Evolutionary conservation across 2,113 vertebrate genomes (phyloP).

Genomic region (Epinephelus fuscoguttatus): DNA sequence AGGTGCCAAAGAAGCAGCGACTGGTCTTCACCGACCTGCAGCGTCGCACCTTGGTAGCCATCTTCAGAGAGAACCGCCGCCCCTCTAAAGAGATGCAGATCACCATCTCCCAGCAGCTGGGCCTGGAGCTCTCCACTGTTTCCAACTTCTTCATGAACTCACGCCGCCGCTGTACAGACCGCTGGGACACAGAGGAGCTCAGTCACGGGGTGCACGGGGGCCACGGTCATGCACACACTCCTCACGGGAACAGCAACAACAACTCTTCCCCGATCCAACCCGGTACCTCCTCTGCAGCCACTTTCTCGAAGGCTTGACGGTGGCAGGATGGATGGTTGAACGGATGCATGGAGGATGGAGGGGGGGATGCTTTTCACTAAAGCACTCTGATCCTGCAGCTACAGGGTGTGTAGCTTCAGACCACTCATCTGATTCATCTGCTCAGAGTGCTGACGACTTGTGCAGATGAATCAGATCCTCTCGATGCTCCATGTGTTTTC

Average conservation of each 20-base stretch:
- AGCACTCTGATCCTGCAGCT: conserved; percentile 36
- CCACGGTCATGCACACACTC: conserved; percentile 68
- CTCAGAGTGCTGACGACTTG: conserved; percentile 45
- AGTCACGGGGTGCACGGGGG: conserved; percentile 71
- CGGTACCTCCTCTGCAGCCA: conserved; percentile 87
- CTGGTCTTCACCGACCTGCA: conserved; percentile 99
- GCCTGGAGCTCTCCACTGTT: conserved; percentile 97
- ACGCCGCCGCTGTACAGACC: conserved; percentile 94
- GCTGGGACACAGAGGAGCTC: conserved; percentile 88
- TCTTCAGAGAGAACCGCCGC: conserved; percentile 99
- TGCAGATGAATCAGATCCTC: conserved; percentile 61
- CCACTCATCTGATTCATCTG: conserved; percentile 58
- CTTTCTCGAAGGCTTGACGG: conserved; percentile 96
- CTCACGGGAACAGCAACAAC: conserved; percentile 80
- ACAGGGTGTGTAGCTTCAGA: conserved; percentile 45
- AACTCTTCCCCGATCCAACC: conserved; percentile 88
- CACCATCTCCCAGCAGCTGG: conserved; percentile 98
- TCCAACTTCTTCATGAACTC: conserved; percentile 99
- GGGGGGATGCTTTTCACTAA: conserved; percentile 17
- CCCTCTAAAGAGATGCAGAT: conserved; percentile 99
- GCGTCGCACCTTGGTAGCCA: conserved; percentile 97
- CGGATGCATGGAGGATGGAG: conserved; percentile 34
- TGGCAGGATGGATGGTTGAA: conserved; percentile 13
- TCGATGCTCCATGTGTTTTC: conserved; percentile 33
- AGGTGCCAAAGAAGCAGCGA: conserved; percentile 98